Conservation (phyloP, 2,113 vertebrate genomes). For the Xiphophorus maculatus region DNA sequence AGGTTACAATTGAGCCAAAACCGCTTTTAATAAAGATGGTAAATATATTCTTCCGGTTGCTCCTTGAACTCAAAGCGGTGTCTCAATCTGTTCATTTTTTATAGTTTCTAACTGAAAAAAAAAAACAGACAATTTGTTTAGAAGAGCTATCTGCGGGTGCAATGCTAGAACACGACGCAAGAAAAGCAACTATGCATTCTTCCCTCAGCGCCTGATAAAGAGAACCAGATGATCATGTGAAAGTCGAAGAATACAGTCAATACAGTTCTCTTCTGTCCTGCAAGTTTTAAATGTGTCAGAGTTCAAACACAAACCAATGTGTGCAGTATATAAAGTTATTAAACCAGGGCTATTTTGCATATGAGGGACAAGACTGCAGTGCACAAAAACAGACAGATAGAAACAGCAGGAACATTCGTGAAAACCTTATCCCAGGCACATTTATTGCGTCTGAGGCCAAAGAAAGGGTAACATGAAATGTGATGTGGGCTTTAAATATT, state of each 20-base stretch:
- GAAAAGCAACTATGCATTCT: constrained; percentile 51
- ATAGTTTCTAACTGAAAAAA: not conserved
- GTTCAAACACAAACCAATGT: not conserved
- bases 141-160: constrained; percentile 32
- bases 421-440: too few species aligned
- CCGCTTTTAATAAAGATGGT: not conserved
- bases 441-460: too few species aligned
- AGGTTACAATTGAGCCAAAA: not conserved
- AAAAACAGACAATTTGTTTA: constrained; percentile 25
- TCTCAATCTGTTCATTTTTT: too few species aligned
- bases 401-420: not conserved
- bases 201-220: constrained; percentile 46
- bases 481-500: too few species aligned
- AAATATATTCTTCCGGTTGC: not conserved
- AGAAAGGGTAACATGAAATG: too few species aligned
- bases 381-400: not conserved
- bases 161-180: constrained; percentile 55
- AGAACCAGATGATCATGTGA: constrained; percentile 63
- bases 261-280: not conserved
- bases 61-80: constrained; percentile 5
- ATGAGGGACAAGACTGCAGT: not conserved
- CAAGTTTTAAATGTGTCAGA: not conserved
- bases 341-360: not conserved
- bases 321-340: not conserved
- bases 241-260: not conserved